Percentiles rank a stretch among this genome's conserved stretches.
These are phyloP conservation scores for Drosophila parvula DNA, from an alignment of 1,140 invertebrate species.

Conservation along the genomic window DNA sequence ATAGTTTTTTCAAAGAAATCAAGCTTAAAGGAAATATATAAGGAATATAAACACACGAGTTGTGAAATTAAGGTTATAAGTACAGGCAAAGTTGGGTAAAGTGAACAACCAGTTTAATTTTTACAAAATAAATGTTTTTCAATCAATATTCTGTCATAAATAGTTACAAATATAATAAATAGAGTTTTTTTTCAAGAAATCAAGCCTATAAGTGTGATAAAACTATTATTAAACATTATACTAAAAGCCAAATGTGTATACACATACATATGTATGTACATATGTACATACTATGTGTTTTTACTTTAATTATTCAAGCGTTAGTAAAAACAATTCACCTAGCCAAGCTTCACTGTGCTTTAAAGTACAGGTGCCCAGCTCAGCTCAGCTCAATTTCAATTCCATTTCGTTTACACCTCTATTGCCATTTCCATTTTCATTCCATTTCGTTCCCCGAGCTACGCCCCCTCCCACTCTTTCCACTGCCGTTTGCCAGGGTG, in stretches of 20 bases:
- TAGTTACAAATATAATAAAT: too few species aligned
- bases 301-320: background rate
- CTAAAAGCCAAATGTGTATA: background rate
- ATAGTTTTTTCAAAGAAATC: too few species aligned
- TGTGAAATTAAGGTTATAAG: too few species aligned
- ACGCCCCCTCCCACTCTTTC: background rate
- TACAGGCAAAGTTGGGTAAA: too few species aligned
- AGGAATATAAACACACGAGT: too few species aligned
- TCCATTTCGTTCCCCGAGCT: background rate
- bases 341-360: background rate
- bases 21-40: too few species aligned
- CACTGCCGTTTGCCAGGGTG: slow-evolving; percentile 23
- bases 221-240: background rate
- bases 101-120: too few species aligned
- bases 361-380: slow-evolving; percentile 12
- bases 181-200: background rate
- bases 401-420: slow-evolving; percentile 8
- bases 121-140: too few species aligned
- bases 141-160: too few species aligned
- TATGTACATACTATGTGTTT: too few species aligned
- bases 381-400: slow-evolving; percentile 3
- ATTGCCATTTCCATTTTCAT: slow-evolving; percentile 26
- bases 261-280: too few species aligned
- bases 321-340: background rate
- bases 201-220: background rate